Conservation (phyloP, 37 sponge, comb jelly and placozoan genomes). For the Cliona cf. orientalis region DNA sequence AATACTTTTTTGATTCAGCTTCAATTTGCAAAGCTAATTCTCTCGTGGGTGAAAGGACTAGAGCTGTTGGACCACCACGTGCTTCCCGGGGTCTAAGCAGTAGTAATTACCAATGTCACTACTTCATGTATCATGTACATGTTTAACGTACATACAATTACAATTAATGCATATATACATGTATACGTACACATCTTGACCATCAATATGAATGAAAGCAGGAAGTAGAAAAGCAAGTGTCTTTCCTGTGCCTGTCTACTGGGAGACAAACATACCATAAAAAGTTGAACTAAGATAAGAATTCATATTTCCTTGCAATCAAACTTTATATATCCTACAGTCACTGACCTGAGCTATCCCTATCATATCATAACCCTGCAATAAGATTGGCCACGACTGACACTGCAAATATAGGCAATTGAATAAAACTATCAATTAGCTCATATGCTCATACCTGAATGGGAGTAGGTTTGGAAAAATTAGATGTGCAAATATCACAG, state of each 20-base stretch:
- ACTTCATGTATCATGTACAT: neutral
- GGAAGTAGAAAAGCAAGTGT: slow-evolving; percentile 97
- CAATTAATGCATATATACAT: too few species aligned
- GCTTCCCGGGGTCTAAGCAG: slow-evolving; percentile 69
- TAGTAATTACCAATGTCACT: neutral
- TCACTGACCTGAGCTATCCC: slow-evolving; percentile 98
- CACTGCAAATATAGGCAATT: slow-evolving; percentile 31
- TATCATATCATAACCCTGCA: slow-evolving; percentile 93
- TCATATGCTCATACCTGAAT: slow-evolving; percentile 67
- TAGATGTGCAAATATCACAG: slow-evolving; percentile 63
- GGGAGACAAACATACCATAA: too few species aligned
- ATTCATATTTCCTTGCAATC: too few species aligned
- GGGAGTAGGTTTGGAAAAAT: slow-evolving; percentile 85
- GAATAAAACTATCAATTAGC: neutral
- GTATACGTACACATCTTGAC: slow-evolving; percentile 75
- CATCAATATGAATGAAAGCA: slow-evolving; percentile 92
- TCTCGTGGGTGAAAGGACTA: slow-evolving; percentile 92
- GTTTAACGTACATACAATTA: too few species aligned
- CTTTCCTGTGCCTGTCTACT: slow-evolving; percentile 99
- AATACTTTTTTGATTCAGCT: slow-evolving; percentile 89
- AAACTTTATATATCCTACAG: too few species aligned
- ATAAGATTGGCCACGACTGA: slow-evolving; percentile 92
- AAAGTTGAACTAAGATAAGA: too few species aligned
- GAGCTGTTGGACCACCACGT: slow-evolving; percentile 83
- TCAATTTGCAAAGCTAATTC: slow-evolving; percentile 97